Evolutionary conservation across 2,797 vertebrate genomes (phyloP).

Genomic region (Melanogrammus aeglefinus): DNA sequence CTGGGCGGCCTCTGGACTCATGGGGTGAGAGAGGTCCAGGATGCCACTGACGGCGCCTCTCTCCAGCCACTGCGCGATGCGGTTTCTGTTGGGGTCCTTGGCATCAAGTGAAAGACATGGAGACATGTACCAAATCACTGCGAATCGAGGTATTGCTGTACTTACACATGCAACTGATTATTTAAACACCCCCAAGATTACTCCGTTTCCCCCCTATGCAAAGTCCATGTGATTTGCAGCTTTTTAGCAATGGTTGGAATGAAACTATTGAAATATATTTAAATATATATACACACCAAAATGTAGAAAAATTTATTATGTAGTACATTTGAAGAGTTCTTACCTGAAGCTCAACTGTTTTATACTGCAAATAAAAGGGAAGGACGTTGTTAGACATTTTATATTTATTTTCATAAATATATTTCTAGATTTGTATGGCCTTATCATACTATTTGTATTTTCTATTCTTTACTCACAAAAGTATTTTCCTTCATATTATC

Average conservation of each 20-base stretch:
- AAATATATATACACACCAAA: not conserved
- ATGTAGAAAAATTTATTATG: not conserved
- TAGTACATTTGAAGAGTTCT: conserved; percentile 16
- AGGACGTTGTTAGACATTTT: not conserved
- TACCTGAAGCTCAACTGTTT: conserved; percentile 65
- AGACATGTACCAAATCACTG: not conserved
- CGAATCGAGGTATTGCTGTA: not conserved
- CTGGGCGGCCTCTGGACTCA: conserved; percentile 68
- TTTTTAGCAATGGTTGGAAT: not conserved
- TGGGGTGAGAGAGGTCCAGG: conserved; percentile 74
- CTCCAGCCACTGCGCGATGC: conserved; percentile 81
- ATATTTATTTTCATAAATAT: too few relatives aligned
- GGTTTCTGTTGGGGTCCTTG: conserved; percentile 79
- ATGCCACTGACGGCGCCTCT: conserved; percentile 63
- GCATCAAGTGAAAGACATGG: conserved; percentile 14
- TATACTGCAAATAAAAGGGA: conserved; percentile 57
- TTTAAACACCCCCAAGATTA: not conserved
- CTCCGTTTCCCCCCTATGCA: not conserved
- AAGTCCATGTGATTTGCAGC: not conserved
- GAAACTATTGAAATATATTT: not conserved
- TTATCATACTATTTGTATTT: too few relatives aligned
- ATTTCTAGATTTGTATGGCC: too few relatives aligned
- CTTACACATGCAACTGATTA: not conserved
- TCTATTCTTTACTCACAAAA: too few relatives aligned
- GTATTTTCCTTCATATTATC: too few relatives aligned